Base-by-base conservation (phyloP, 1,140 invertebrate species). In the Trissolcus basalis region DNA sequence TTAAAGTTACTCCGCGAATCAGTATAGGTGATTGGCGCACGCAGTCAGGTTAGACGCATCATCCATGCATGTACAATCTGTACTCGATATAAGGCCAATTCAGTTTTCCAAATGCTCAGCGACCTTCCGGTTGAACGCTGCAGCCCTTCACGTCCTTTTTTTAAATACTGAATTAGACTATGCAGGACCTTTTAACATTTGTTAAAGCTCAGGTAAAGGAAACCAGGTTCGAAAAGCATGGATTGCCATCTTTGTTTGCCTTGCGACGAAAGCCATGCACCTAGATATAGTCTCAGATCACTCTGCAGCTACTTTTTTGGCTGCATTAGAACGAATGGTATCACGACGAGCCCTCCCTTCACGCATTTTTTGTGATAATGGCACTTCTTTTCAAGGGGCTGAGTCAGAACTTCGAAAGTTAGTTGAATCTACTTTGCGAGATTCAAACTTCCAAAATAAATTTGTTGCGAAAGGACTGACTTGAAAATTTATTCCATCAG, bases 241-340 rank as follows among this genome's bases (percentile, higher is more conserved):
- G 41, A 74, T 84, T 0, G 56, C 51, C 0, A 0, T 79, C 0
- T 81, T 80, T 36, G 48, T 79, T 4, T 81, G 12, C 32, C 45
- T n/a, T 1, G 13, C 55, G 2, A 73, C 55, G 0, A 71, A 69
- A 16, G 85, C 86, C 0, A 61, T 88, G 7, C 85, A 87, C 70
- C 12, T 88, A n/a, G 86, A 88, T 60, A 6, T 79, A 4, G 78
- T 82, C 2, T 47, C 75, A 11, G 72, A 72, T 14, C 65, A 88
- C n/a, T 65, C 73, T 10, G 80, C 80, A 1, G 64, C 81, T n/a
- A 61, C 53, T 1, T 86, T 86, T 63, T 51, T 86, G 11, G 60
- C 70, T 11, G 50, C 50, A 0, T 54, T 54, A 6, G 14, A 9
- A 11, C 39, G 39, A 3, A 9, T 43, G 6, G 12, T n/a, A 9